phyloP scores from a whole-genome alignment of 2,888 invertebrate species.

The Oscheius sp. region DNA sequence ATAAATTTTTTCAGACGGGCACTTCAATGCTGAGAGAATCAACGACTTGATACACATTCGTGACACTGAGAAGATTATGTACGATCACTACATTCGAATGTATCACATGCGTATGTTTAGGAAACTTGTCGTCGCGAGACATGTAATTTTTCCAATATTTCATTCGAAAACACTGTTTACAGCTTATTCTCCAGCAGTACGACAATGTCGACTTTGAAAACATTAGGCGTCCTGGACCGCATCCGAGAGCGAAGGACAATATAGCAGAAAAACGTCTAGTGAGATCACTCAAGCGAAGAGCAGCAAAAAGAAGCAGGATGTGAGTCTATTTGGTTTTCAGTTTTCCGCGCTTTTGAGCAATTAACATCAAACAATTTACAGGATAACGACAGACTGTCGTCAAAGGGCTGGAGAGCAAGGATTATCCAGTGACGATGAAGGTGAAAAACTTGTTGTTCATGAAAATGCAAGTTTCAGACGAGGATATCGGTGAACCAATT shows the following conservation, averaged over 20 bases:
- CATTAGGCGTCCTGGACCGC: slow-evolving; percentile 6
- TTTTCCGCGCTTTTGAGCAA: neutral
- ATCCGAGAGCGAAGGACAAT: slow-evolving; percentile 12
- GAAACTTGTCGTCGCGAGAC: slow-evolving; percentile 43
- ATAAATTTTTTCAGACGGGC: slow-evolving; percentile 30
- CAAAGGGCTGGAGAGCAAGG: slow-evolving; percentile 34
- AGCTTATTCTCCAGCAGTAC: slow-evolving; percentile 20
- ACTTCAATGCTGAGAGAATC: slow-evolving; percentile 32
- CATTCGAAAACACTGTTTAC: neutral
- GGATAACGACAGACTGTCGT: slow-evolving; percentile 37
- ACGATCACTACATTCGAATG: slow-evolving; percentile 59
- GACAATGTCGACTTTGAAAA: neutral
- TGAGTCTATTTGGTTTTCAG: slow-evolving; percentile 1
- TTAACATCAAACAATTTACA: slow-evolving; percentile 18
- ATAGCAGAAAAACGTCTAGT: slow-evolving; percentile 8
- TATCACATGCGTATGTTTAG: slow-evolving; percentile 52
- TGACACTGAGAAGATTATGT: slow-evolving; percentile 44
- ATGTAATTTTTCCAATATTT: slow-evolving; percentile 38
- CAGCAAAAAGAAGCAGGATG: slow-evolving; percentile 29
- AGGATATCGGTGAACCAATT: slow-evolving; percentile 28
- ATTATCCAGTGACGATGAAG: slow-evolving; percentile 38
- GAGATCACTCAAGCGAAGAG: slow-evolving; percentile 18
- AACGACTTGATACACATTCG: slow-evolving; percentile 37
- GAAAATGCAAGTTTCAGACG: slow-evolving; percentile 2
- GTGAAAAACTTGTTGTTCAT: neutral